Evolutionary conservation across 2,888 invertebrate genomes (phyloP).

Genomic region (Cephus sareptanus): DNA sequence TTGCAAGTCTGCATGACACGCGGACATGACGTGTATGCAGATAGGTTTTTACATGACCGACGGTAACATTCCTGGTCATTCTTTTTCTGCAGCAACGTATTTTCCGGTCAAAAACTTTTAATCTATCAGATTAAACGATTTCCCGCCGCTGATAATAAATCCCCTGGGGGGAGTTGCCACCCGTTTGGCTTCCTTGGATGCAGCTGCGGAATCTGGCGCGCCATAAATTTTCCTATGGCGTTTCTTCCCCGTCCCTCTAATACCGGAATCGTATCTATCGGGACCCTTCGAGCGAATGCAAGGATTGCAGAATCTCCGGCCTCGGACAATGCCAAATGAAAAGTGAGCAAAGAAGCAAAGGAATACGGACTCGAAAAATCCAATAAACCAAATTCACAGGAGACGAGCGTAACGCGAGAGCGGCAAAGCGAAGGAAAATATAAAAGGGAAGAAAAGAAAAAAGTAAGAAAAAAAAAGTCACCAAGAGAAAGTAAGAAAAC

Average conservation of each 20-base stretch:
- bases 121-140: conserved; percentile 43
- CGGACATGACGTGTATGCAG: neutral
- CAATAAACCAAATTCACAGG: conserved; percentile 4
- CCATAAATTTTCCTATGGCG: conserved; percentile 29
- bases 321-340: neutral
- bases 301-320: conserved; percentile 4
- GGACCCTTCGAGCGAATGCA: neutral
- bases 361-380: neutral
- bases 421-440: neutral
- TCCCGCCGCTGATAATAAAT: conserved; percentile 28
- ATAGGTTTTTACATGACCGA: neutral
- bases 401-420: neutral
- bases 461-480: too few relatives aligned
- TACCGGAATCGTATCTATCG: conserved; percentile 1
- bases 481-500: neutral
- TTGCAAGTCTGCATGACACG: neutral
- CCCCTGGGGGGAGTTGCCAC: neutral
- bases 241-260: neutral
- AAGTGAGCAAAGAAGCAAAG: neutral
- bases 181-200: neutral
- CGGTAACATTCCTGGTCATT: neutral
- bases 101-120: conserved; percentile 32
- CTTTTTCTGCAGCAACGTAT: conserved; percentile 25
- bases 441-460: neutral
- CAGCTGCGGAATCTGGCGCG: conserved; percentile 7